These are phyloP conservation scores for Ondatra zibethicus DNA, from an alignment of 2,113 vertebrate genomes.

Conservation along the genomic window DNA sequence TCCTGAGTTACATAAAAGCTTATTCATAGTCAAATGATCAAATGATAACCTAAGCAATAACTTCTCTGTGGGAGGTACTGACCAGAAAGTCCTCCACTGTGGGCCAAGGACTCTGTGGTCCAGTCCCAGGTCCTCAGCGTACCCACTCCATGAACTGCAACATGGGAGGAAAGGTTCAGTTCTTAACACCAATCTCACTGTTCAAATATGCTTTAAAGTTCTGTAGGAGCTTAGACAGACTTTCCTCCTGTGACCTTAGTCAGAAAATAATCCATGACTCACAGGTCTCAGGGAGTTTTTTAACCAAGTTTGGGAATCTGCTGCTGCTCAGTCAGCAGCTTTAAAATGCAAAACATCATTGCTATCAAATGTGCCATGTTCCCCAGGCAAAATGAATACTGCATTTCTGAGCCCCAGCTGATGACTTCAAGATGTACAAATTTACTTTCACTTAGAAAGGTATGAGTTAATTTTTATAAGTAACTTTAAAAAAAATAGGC, in stretches of 20 bases:
- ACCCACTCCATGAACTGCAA: slow-evolving; percentile 2
- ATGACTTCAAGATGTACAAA: slow-evolving; percentile 44
- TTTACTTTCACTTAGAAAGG: slow-evolving; percentile 58
- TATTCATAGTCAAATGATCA: slow-evolving; percentile 63
- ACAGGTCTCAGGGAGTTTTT: slow-evolving; percentile 55
- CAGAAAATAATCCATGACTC: slow-evolving; percentile 72
- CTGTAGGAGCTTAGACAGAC: slow-evolving; percentile 57
- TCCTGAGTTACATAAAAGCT: slow-evolving; percentile 59
- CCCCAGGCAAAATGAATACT: slow-evolving; percentile 40
- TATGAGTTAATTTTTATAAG: slow-evolving; percentile 59
- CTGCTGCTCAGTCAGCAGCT: slow-evolving; percentile 39
- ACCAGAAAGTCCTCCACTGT: background rate
- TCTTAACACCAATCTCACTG: slow-evolving; percentile 46
- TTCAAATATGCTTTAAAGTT: slow-evolving; percentile 59
- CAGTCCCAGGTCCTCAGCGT: background rate
- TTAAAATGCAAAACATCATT: slow-evolving; percentile 52
- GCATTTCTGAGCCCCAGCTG: slow-evolving; percentile 49
- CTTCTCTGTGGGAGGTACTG: slow-evolving; percentile 60
- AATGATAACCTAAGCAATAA: slow-evolving; percentile 50
- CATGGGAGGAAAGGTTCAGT: slow-evolving; percentile 12
- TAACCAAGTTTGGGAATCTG: slow-evolving; percentile 50
- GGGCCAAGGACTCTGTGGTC: background rate
- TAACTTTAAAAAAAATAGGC: slow-evolving; percentile 38
- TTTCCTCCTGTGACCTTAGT: slow-evolving; percentile 62
- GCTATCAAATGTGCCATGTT: slow-evolving; percentile 23